A percentile compares a stretch with the other conserved stretches of the same genome.
These are phyloP conservation scores for Bubo bubo DNA, from an alignment of 2,113 vertebrate species.

Conservation along the genomic window DNA sequence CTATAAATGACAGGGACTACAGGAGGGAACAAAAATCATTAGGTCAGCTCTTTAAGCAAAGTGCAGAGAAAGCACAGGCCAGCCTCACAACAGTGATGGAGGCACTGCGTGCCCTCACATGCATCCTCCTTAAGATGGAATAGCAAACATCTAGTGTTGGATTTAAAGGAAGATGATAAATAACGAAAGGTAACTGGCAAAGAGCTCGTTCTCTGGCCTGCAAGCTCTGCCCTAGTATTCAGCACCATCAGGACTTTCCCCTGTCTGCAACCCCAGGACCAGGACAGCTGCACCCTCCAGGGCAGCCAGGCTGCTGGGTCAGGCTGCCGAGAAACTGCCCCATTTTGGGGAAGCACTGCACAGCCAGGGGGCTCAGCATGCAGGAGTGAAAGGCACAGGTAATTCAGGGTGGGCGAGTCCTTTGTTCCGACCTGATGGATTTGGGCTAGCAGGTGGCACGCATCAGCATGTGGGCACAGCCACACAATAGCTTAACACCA, in stretches of 20 bases:
- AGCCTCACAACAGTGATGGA: not conserved
- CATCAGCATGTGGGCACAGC: fast-evolving
- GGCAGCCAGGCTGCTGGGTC: not conserved
- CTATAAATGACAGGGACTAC: conserved; percentile 32
- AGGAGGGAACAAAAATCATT: conserved; percentile 12
- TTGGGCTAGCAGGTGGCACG: not conserved
- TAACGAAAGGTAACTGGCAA: not conserved
- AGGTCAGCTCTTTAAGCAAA: conserved; percentile 15
- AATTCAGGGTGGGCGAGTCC: too few relatives aligned
- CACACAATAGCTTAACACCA: not conserved
- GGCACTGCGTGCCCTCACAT: not conserved
- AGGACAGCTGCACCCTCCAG: fast-evolving
- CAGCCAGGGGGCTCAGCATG: not conserved
- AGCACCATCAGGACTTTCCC: not conserved
- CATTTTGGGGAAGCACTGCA: not conserved
- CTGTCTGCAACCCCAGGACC: fast-evolving
- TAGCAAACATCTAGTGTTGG: not conserved
- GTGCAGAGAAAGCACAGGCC: not conserved
- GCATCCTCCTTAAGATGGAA: not conserved
- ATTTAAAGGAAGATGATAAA: not conserved
- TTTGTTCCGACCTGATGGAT: not conserved
- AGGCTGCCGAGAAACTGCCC: not conserved
- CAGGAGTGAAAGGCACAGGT: not conserved
- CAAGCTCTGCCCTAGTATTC: not conserved
- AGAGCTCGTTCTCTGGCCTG: not conserved